A percentile compares a stretch with the other conserved stretches of the same genome.
phyloP scores from a whole-genome alignment of 1,140 invertebrate genomes.

The Paralvinella palmiformis region DNA sequence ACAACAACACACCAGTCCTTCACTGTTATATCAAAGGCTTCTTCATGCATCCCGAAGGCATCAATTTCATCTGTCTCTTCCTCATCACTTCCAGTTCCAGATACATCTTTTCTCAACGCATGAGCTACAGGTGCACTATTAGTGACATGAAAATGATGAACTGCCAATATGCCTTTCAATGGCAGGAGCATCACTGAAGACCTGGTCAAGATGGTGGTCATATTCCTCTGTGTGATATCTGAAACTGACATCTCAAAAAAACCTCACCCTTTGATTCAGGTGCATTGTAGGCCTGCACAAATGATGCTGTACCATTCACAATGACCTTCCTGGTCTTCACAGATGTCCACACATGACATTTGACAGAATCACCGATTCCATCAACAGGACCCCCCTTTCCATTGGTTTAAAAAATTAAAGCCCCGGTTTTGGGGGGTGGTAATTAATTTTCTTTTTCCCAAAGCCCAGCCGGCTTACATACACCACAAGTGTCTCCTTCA shows the following conservation, averaged over 20 bases:
- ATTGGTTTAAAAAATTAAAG: not conserved
- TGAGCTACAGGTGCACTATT: not conserved
- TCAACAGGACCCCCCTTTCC: not conserved
- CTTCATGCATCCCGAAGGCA: no score
- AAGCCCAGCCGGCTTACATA: not conserved
- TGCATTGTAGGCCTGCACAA: not conserved
- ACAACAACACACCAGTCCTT: not conserved
- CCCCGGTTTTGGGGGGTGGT: not conserved
- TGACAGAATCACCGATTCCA: conserved; percentile 3
- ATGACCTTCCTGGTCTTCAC: not conserved
- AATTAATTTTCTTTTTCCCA: not conserved
- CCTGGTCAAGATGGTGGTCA: not conserved
- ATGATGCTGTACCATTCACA: not conserved
- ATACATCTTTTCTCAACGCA: not conserved
- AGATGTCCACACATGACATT: not conserved
- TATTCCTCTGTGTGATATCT: not conserved
- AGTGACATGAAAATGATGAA: not conserved
- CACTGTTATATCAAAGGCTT: no score
- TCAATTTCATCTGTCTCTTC: not conserved
- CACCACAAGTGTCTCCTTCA: not conserved
- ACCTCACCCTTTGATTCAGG: not conserved
- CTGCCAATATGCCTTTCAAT: not conserved
- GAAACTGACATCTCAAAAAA: not conserved
- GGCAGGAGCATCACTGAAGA: conserved; percentile 1
- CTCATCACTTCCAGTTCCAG: not conserved